Conservation (phyloP, 2,888 invertebrate genomes). For the Heliconius charithonia region DNA sequence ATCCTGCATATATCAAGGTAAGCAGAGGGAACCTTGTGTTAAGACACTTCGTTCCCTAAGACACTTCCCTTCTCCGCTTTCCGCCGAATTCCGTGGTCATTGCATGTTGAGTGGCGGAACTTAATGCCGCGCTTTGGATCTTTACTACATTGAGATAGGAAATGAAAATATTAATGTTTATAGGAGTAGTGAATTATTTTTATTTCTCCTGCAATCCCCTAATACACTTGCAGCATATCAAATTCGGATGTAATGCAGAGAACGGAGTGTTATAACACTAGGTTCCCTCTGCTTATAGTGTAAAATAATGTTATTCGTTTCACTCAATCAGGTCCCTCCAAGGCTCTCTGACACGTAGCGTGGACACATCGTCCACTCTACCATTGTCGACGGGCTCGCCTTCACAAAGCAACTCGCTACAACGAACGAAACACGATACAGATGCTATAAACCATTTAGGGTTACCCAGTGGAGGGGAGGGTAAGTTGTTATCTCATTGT, state of each 20-base stretch:
- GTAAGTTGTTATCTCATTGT: constrained; percentile 38
- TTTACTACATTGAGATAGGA: too few relatives aligned
- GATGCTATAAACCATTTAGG: constrained; percentile 78
- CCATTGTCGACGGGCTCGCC: constrained; percentile 73
- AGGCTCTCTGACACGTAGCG: constrained; percentile 78
- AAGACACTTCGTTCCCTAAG: neutral
- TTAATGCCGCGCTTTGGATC: too few relatives aligned
- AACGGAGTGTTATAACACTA: neutral
- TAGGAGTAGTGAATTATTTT: too few relatives aligned
- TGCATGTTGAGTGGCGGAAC: too few relatives aligned
- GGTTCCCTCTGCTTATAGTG: neutral
- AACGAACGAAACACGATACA: constrained; percentile 74
- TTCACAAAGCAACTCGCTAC: constrained; percentile 75
- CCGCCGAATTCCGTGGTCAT: too few relatives aligned
- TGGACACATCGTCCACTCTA: constrained; percentile 76
- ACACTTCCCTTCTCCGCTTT: too few relatives aligned
- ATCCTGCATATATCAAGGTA: neutral
- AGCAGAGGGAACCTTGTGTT: neutral
- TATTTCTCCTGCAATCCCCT: too few relatives aligned
- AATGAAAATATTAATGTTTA: too few relatives aligned
- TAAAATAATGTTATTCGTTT: neutral
- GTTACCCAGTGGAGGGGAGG: constrained; percentile 65
- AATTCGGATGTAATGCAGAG: neutral
- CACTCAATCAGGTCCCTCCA: constrained; percentile 66
- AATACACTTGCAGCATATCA: too few relatives aligned